phyloP scores from a whole-genome alignment of 2,888 invertebrate genomes.

The Meloe dianella region DNA sequence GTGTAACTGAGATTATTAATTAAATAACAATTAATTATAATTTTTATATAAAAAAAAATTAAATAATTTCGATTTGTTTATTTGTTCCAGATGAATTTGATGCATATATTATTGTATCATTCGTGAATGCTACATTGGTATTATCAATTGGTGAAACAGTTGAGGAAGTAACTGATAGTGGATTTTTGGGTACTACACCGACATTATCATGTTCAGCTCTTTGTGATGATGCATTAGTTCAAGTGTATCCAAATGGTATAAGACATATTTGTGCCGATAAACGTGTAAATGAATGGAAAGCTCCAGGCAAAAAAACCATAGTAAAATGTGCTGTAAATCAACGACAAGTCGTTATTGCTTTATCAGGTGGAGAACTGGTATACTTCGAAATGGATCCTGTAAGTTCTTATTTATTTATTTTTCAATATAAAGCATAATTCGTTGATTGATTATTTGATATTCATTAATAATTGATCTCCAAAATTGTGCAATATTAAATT shows the following conservation, averaged over 20 bases:
- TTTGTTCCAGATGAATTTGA: slow-evolving; percentile 94
- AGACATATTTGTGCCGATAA: slow-evolving; percentile 98
- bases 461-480: slow-evolving; percentile 15
- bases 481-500: slow-evolving; percentile 49
- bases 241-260: slow-evolving; percentile 98
- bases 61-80: slow-evolving; percentile 49
- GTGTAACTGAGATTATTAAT: slow-evolving; percentile 37
- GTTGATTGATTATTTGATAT: slow-evolving; percentile 17
- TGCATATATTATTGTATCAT: slow-evolving; percentile 99
- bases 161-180: slow-evolving; percentile 99
- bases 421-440: slow-evolving; percentile 25
- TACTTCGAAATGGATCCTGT: slow-evolving; percentile 99
- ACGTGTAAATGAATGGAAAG: slow-evolving; percentile 99
- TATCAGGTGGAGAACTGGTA: slow-evolving; percentile 96
- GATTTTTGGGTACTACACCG: slow-evolving; percentile 97
- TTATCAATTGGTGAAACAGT: slow-evolving; percentile 99
- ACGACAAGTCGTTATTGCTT: slow-evolving; percentile 96
- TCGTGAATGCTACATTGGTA: slow-evolving; percentile 97
- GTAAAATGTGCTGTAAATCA: slow-evolving; percentile 98
- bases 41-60: neutral
- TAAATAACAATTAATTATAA: neutral
- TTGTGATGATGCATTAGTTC: slow-evolving; percentile 96
- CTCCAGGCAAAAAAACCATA: slow-evolving; percentile 95
- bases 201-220: slow-evolving; percentile 97
- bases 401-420: slow-evolving; percentile 59